phyloP scores from a whole-genome alignment of 2,888 invertebrate species.

The Trachelus troglodyta region DNA sequence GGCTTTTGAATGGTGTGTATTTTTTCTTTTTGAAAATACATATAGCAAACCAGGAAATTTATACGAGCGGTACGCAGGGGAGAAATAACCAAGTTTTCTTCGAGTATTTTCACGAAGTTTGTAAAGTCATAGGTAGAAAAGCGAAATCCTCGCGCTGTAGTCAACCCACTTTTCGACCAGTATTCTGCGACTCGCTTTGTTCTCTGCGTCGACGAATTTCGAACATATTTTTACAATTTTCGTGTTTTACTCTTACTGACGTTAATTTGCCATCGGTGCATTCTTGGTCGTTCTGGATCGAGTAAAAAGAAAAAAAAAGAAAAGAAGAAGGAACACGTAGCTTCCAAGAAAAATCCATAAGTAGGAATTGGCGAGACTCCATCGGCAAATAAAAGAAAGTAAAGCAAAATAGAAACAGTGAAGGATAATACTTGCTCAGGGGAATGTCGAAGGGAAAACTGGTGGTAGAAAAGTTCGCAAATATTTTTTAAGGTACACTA shows the following conservation, averaged over 20 bases:
- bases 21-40: not conserved
- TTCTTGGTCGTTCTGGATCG: not conserved
- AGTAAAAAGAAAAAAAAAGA: not conserved
- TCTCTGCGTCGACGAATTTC: not conserved
- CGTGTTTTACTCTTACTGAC: not conserved
- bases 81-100: not conserved
- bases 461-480: not conserved
- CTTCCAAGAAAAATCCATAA: not conserved
- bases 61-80: not conserved
- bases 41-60: not conserved
- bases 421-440: not conserved
- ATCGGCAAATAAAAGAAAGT: not conserved
- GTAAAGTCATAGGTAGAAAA: not conserved
- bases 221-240: not conserved
- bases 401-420: not conserved
- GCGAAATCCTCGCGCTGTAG: not conserved
- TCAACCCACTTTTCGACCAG: not conserved
- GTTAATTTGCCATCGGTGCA: not conserved
- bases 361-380: not conserved
- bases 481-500: not conserved
- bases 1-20: not conserved
- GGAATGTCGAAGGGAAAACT: not conserved
- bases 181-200: not conserved
- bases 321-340: not conserved
- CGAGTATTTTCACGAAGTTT: not conserved